phyloP scores from a whole-genome alignment of 92 coral and sea anemone species.

The Bergia sp. region DNA sequence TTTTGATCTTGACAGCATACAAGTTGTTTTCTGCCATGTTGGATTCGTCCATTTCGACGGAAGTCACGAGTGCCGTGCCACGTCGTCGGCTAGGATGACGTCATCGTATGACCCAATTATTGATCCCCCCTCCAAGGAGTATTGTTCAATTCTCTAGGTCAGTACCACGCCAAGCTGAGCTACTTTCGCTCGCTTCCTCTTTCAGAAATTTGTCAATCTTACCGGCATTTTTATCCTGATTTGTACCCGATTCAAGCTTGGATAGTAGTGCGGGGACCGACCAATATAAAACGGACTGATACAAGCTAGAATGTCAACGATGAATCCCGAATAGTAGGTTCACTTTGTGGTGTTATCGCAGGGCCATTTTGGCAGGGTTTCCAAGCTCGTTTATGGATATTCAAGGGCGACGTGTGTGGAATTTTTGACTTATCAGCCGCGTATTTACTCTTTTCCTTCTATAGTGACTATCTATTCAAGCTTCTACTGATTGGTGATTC shows the following conservation, averaged over 20 bases:
- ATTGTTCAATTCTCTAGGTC: conserved; percentile 73
- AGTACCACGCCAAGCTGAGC: conserved; percentile 98
- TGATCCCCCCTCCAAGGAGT: conserved; percentile 96
- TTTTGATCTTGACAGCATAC: conserved; percentile 3
- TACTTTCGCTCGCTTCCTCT: conserved; percentile 92
- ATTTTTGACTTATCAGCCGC: conserved; percentile 61
- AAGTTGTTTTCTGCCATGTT: conserved; percentile 3
- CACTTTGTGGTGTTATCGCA: conserved; percentile 65
- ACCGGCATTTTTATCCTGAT: conserved; percentile 83
- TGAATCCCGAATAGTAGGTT: conserved; percentile 99
- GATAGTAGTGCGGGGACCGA: conserved; percentile 72
- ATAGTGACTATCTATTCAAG: conserved; percentile 99
- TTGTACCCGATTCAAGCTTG: conserved; percentile 78
- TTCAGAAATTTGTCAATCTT: conserved; percentile 66
- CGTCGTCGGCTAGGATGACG: conserved; percentile 91
- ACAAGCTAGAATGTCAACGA: conserved; percentile 97
- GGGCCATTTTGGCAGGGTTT: conserved; percentile 75
- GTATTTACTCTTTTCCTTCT: conserved; percentile 60
- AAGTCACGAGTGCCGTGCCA: conserved; percentile 72
- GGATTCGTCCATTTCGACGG: conserved; percentile 22
- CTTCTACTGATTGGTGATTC: conserved; percentile 98
- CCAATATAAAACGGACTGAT: conserved; percentile 68
- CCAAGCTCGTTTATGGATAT: conserved; percentile 67
- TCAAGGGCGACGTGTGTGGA: conserved; percentile 75
- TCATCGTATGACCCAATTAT: conserved; percentile 75